phyloP scores from a whole-genome alignment of 2,113 vertebrate genomes.

The Brachypodius melanocephalos region DNA sequence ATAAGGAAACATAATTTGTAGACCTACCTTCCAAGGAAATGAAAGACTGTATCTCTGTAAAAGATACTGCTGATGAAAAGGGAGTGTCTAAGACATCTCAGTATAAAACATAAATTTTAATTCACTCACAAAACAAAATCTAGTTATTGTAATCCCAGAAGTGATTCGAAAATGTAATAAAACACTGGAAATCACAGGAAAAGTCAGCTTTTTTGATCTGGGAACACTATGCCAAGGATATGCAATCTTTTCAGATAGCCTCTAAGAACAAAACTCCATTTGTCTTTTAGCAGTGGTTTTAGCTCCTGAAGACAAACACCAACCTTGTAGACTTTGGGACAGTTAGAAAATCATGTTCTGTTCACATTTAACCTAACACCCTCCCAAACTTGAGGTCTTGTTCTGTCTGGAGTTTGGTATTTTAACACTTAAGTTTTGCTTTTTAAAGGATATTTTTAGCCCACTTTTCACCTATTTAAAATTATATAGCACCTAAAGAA shows the following conservation, averaged over 20 bases:
- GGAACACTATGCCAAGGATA: neutral
- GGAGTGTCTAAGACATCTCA: neutral
- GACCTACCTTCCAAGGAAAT: neutral
- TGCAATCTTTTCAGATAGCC: neutral
- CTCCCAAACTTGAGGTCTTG: neutral
- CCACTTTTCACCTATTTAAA: neutral
- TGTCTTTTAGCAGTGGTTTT: neutral
- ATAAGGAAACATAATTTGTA: neutral
- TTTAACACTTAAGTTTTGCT: neutral
- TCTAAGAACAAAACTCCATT: neutral
- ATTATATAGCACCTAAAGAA: neutral
- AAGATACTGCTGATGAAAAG: neutral
- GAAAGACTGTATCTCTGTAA: neutral
- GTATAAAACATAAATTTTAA: neutral
- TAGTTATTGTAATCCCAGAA: neutral
- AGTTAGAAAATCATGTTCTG: neutral
- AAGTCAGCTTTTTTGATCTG: neutral
- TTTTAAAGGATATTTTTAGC: neutral
- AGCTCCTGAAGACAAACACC: neutral
- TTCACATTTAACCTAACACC: neutral
- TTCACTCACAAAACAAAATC: neutral
- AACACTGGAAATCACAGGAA: neutral
- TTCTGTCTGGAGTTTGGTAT: neutral
- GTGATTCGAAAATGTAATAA: neutral
- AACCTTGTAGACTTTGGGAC: neutral